Conservation (phyloP, 1,140 invertebrate genomes). For the Heliconius congener region DNA sequence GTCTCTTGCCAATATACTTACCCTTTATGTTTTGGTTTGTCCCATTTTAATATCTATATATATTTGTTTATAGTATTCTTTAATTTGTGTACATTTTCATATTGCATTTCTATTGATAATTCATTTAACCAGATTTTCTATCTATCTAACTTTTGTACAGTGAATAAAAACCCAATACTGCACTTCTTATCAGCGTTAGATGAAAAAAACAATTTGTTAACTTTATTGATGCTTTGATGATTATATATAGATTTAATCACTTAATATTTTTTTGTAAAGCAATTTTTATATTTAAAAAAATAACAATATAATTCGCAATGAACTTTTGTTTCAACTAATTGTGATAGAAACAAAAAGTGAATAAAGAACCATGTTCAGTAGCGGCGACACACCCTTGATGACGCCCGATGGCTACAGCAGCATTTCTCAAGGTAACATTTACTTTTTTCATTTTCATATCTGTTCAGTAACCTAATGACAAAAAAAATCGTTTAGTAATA, state of each 20-base stretch:
- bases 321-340: not conserved
- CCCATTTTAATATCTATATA: not conserved
- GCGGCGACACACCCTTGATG: slow-evolving; percentile 67
- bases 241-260: not conserved
- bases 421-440: slow-evolving; percentile 67
- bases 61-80: no score
- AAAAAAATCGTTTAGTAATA: no score
- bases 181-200: no score
- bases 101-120: no score
- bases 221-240: no score
- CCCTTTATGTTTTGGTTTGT: not conserved
- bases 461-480: not conserved
- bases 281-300: no score
- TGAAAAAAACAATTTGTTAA: no score
- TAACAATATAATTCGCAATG: not conserved
- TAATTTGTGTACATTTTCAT: no score
- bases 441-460: not conserved
- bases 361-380: slow-evolving; percentile 53
- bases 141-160: no score
- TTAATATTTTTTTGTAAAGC: not conserved
- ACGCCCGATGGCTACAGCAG: slow-evolving; percentile 75
- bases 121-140: no score
- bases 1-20: not conserved
- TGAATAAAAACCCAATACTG: no score
- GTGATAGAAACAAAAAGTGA: not conserved